These are phyloP conservation scores for Mormyrops attenuatus DNA, from an alignment of 2,797 vertebrate genomes.

Conservation along the genomic window DNA sequence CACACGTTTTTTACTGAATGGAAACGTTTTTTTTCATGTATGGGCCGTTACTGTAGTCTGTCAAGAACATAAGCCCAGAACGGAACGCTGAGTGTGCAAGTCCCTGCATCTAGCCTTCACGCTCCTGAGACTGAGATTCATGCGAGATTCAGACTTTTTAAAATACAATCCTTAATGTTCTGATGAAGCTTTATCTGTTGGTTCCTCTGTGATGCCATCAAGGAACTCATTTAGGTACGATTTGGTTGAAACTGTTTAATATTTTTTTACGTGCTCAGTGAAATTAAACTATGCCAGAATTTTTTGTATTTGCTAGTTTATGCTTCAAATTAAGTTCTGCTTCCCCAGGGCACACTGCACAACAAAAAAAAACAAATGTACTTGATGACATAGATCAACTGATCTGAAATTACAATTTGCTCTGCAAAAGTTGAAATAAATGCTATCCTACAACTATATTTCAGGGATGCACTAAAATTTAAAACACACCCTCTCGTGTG, in stretches of 20 bases:
- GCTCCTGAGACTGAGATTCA: neutral
- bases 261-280: neutral
- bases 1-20: neutral
- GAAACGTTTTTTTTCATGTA: neutral
- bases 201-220: neutral
- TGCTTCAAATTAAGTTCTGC: neutral
- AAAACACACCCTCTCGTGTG: neutral
- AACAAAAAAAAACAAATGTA: neutral
- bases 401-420: neutral
- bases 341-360: neutral
- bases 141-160: neutral
- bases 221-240: neutral
- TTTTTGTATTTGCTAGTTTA: neutral
- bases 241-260: neutral
- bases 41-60: neutral
- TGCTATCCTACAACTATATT: neutral
- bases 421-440: neutral
- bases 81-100: neutral
- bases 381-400: neutral
- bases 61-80: neutral
- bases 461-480: neutral
- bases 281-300: neutral
- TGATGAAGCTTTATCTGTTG: neutral
- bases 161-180: neutral
- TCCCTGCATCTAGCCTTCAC: neutral